Evolutionary conservation across 2,113 vertebrate species (phyloP), one percentile per base, ranked within the genome.

Genomic region (Geococcyx californianus): DNA sequence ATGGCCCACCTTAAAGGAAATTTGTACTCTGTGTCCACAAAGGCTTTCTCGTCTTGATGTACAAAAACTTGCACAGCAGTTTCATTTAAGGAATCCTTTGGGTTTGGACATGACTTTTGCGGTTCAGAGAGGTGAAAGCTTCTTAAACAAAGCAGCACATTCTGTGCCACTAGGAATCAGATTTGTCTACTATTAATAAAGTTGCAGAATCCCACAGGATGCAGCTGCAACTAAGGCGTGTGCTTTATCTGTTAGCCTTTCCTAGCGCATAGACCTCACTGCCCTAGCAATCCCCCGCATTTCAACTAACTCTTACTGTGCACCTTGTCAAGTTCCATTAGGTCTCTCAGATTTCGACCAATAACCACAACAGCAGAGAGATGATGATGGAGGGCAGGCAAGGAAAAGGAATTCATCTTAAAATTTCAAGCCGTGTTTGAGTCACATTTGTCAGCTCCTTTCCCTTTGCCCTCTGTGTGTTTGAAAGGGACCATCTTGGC

Each of bases 181-280:
- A 74, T 56, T 40, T 49, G 12, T 51, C 26, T 7, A 28, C 40
- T 21, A 24, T 47, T 44, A 34, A 29, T 56, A 23, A 64, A 79
- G 44, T 29, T 54, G 45, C 49, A 80, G 47, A 68, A 63, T 31
- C 64, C 72, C 47, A 18, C 0, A 17, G 16, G 60, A 45, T 38
- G 34, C 14, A n/a, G 49, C 64, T 2, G 7, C 49, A 68, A 75
- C 8, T 8, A 33, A 64, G 31, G 38, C 24, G 31, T 15, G 47
- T 76, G 23, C 74, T 83, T 67, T 36, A 52, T 10, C 60, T 55
- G 26, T 29, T 59, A 5, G 29, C 52, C 51, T 4, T 55, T 83
- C 21, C 38, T 77, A 47, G 34, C 0, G 0, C 11, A 9, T 34
- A 52, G 62, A 34, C 24, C 47, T 34, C 5, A 0, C 17, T 69